Base-by-base conservation (phyloP, 2,113 vertebrate genomes). In the Gambusia holbrooki region DNA sequence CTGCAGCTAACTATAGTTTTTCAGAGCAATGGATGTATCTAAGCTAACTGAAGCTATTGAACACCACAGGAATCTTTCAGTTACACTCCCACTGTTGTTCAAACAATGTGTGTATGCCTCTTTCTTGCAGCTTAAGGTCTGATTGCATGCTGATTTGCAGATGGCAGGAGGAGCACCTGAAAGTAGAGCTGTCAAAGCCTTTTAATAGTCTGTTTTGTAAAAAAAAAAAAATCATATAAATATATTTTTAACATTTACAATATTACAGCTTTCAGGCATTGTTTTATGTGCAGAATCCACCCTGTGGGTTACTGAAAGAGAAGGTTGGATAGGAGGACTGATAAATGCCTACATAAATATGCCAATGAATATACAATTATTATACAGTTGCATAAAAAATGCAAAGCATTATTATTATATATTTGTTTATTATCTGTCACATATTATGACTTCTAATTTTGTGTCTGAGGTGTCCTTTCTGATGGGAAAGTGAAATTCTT, bases 1-100 rank as follows among this genome's bases (percentile, higher is more conserved):
- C 87, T 84, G 87, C 85, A 82, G 82, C 90, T 92, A 91, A 93
- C 87, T 92, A 89, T 92, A 93, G 92, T 78, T 69, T 89, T 87
- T 85, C 17, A 89, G 86, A 77, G 87, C 82, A 71, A 76, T 79
- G 86, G 78, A 87, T 89, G 89, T 89, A 92, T 91, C 65, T 51
- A 65, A 63, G 82, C 83, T 87, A 87, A 87, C 87, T 87, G 81
- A 85, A 89, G 85, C 88, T 85, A 61, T 85, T 83, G 77, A 87
- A 82, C 22, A 72, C 85, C 88, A 81, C 30, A 2, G 73, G 76
- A 74, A 30, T 71, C 29, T 79, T 60, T 72, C 60, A 14, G 65
- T 73, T 71, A 71, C 69, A 62, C 61, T 72, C 14, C 19, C 8
- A 5, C 35, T 60, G 60, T 66, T 85, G 54, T 27, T 19, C 71